Percentiles rank a stretch among this genome's conserved stretches.
Conservation (phyloP, 2,888 invertebrate genomes). For the Macaria liturata region DNA sequence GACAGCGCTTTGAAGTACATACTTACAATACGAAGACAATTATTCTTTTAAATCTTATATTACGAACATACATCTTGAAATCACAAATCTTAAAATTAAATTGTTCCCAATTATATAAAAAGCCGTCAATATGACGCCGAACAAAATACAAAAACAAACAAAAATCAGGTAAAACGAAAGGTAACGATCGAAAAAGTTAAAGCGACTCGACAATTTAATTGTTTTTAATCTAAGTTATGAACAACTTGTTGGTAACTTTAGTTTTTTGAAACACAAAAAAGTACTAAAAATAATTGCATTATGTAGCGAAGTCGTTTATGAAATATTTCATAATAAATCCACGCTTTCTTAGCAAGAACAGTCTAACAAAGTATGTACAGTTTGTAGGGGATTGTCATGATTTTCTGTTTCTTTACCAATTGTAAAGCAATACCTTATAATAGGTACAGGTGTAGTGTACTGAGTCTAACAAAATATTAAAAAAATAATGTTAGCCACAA, state of each 20-base stretch:
- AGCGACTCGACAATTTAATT: constrained; percentile 67
- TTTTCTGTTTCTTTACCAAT: constrained; percentile 28
- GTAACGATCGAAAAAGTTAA: constrained; percentile 79
- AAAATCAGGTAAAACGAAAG: constrained; percentile 77
- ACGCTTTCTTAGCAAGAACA: neutral
- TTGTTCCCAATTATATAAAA: constrained; percentile 77
- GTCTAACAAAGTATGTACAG: neutral
- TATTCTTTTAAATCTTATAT: constrained; percentile 76
- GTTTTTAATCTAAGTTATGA: constrained; percentile 69
- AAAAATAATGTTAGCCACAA: constrained; percentile 24
- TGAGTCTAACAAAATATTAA: neutral
- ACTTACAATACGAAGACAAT: constrained; percentile 64
- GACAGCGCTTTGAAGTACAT: constrained; percentile 66
- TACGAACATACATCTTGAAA: constrained; percentile 67
- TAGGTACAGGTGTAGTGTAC: neutral
- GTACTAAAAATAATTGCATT: constrained; percentile 53
- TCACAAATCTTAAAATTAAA: constrained; percentile 78
- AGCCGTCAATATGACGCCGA: constrained; percentile 63
- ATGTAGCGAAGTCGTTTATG: constrained; percentile 29
- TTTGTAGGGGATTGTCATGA: constrained; percentile 13
- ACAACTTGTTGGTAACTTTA: constrained; percentile 80
- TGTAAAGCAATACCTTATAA: neutral
- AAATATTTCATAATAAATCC: constrained; percentile 8
- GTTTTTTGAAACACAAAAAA: constrained; percentile 56
- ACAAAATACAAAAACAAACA: constrained; percentile 58